Evolutionary conservation across 2,797 vertebrate species (phyloP).

Genomic region (Xiphorhynchus erythropygius): DNA sequence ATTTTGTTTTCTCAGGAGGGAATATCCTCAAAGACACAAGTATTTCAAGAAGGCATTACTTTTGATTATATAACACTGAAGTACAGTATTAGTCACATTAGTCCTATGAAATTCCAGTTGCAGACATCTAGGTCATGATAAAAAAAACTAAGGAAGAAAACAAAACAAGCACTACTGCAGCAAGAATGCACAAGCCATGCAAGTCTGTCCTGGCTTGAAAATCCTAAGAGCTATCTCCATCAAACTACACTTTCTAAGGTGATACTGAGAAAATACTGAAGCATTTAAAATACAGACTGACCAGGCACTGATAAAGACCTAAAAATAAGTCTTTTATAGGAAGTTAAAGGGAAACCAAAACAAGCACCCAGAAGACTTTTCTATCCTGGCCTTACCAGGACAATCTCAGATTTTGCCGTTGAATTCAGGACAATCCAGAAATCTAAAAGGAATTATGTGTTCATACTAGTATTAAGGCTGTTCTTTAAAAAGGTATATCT

Average conservation of each 20-base stretch:
- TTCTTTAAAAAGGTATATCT: background rate
- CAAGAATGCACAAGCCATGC: background rate
- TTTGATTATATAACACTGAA: background rate
- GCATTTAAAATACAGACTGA: background rate
- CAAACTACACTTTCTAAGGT: background rate
- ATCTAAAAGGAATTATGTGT: accelerated
- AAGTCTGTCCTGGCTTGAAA: background rate
- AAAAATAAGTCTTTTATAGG: background rate
- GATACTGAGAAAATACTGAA: background rate
- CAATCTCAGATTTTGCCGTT: background rate
- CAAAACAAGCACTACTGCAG: background rate
- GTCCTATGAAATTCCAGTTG: background rate
- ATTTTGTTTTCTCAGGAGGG: background rate
- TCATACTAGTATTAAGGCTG: background rate
- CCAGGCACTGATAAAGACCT: background rate
- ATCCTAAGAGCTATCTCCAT: background rate
- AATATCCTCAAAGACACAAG: background rate
- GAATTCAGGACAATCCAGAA: background rate
- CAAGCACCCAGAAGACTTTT: background rate
- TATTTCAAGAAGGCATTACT: background rate
- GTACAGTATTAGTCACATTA: background rate
- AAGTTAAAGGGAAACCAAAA: background rate
- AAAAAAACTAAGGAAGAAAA: background rate
- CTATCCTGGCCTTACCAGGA: background rate
- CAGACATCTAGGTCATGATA: background rate